These are phyloP conservation scores for Zalophus californianus DNA, from an alignment of 2,797 vertebrate species.

Conservation along the genomic window DNA sequence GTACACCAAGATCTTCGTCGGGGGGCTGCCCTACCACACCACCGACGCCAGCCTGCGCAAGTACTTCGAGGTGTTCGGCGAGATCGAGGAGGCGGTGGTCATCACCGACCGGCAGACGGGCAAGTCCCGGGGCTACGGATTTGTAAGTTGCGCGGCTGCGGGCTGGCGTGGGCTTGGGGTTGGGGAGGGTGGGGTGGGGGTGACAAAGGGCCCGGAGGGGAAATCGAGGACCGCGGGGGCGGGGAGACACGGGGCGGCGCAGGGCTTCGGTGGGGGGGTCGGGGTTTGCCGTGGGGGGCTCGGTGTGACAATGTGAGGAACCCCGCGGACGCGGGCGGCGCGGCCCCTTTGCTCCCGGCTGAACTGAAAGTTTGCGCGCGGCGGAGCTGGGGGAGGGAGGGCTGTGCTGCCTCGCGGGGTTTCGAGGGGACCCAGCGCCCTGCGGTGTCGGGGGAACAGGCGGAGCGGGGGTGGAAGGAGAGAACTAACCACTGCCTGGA, in stretches of 20 bases:
- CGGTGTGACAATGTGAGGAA: not conserved
- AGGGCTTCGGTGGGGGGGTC: not conserved
- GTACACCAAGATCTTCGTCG: conserved; percentile 98
- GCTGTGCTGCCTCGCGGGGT: not conserved
- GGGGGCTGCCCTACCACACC: conserved; percentile 97
- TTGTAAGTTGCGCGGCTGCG: conserved; percentile 91
- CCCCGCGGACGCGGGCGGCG: not conserved
- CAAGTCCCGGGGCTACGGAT: conserved; percentile 98
- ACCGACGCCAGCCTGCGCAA: conserved; percentile 97
- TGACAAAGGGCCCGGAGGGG: not conserved
- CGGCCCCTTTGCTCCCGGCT: not conserved
- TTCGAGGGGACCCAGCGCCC: not conserved
- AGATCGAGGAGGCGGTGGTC: conserved; percentile 98
- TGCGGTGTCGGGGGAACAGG: not conserved
- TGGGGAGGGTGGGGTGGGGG: no score
- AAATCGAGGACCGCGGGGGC: not conserved
- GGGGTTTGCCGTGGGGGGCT: not conserved
- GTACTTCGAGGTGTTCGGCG: conserved; percentile 98
- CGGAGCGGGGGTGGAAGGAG: not conserved
- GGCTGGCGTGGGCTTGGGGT: accelerated
- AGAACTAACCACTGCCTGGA: not conserved
- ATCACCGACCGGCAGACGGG: conserved; percentile 98
- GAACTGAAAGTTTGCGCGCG: conserved; percentile 73
- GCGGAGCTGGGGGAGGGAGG: not conserved
- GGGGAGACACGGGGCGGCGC: not conserved